These are phyloP conservation scores for Caenorhabditis doughertyi DNA, from an alignment of 2,888 invertebrate species.

Conservation along the genomic window DNA sequence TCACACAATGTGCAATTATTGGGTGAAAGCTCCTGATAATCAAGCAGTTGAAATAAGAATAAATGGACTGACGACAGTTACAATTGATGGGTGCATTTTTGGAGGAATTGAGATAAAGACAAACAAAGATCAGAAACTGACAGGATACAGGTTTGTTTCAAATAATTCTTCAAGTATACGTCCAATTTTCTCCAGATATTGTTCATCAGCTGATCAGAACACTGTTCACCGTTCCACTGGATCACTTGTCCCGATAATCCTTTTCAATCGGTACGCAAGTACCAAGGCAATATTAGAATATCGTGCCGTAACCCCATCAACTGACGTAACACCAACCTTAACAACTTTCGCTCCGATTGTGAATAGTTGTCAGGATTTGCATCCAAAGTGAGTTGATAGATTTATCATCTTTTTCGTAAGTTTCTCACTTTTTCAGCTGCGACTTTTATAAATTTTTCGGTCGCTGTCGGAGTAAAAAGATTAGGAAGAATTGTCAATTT, in stretches of 20 bases:
- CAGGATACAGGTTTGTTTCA: slow-evolving; percentile 68
- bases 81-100: slow-evolving; percentile 77
- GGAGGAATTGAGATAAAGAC: slow-evolving; percentile 79
- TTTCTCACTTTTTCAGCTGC: slow-evolving; percentile 55
- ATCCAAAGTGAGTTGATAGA: slow-evolving; percentile 61
- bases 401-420: neutral
- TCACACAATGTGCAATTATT: slow-evolving; percentile 65
- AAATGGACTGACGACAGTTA: slow-evolving; percentile 64
- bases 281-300: slow-evolving; percentile 62
- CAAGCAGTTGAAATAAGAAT: slow-evolving; percentile 72
- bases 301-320: slow-evolving; percentile 37
- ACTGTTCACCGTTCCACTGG: slow-evolving; percentile 58
- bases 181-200: slow-evolving; percentile 57
- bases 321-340: slow-evolving; percentile 1
- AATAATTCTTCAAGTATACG: neutral
- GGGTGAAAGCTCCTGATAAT: slow-evolving; percentile 67
- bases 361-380: slow-evolving; percentile 63
- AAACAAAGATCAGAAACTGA: slow-evolving; percentile 66
- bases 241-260: slow-evolving; percentile 68
- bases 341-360: slow-evolving; percentile 53
- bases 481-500: slow-evolving; percentile 41
- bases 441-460: slow-evolving; percentile 47
- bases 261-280: slow-evolving; percentile 70
- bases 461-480: slow-evolving; percentile 41
- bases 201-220: slow-evolving; percentile 66